These are phyloP conservation scores for Crotalus horridus DNA, from an alignment of 2,113 vertebrate genomes.

Conservation along the genomic window DNA sequence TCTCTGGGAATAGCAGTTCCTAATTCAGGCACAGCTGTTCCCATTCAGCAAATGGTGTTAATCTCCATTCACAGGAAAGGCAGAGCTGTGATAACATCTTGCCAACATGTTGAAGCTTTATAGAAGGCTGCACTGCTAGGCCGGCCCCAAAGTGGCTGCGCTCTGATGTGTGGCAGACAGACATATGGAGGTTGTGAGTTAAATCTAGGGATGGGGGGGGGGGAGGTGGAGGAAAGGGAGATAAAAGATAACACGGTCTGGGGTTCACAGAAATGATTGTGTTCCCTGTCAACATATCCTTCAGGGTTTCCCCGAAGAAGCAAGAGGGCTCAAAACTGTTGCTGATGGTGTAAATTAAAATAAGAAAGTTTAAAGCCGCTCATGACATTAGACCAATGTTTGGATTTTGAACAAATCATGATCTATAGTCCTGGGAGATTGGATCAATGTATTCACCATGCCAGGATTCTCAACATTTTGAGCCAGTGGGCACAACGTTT, in stretches of 20 bases:
- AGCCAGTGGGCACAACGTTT: background rate
- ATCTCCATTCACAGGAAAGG: background rate
- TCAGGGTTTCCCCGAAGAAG: background rate
- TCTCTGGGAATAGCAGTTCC: constrained; percentile 9
- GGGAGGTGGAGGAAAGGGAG: background rate
- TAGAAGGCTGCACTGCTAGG: background rate
- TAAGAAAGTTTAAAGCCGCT: background rate
- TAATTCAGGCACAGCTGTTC: constrained; percentile 8
- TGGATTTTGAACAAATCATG: background rate
- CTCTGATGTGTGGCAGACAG: background rate
- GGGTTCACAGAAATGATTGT: background rate
- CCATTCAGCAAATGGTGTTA: background rate
- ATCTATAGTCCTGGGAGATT: background rate
- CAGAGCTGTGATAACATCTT: background rate
- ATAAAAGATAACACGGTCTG: background rate
- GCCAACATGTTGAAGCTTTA: background rate
- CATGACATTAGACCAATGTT: background rate
- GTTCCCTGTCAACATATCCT: background rate
- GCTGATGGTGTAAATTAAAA: background rate
- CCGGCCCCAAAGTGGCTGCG: background rate
- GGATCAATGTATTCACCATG: background rate
- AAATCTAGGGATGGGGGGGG: background rate
- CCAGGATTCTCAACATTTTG: background rate
- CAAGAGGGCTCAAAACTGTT: background rate
- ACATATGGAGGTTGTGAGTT: background rate